These are phyloP conservation scores for Lasioglossum vierecki DNA, from an alignment of 2,888 invertebrate genomes.

Conservation along the genomic window DNA sequence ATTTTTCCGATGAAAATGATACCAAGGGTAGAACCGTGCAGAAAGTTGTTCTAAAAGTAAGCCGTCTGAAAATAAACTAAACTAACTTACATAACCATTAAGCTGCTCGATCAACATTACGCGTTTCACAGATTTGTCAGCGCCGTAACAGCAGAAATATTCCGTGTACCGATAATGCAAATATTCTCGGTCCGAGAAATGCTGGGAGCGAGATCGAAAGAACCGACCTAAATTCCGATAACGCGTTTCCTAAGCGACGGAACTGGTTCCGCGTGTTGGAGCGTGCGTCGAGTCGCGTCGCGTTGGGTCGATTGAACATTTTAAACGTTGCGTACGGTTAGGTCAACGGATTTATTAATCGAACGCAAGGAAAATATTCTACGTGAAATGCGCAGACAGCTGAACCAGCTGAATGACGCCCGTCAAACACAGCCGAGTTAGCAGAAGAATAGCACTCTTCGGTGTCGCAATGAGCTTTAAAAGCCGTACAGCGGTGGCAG, in stretches of 20 bases:
- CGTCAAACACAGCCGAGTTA: constrained; percentile 37
- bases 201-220: not conserved
- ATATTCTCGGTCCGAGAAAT: not conserved
- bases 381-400: not conserved
- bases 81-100: not conserved
- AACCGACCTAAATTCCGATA: constrained; percentile 2
- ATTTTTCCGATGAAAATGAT: too few relatives aligned
- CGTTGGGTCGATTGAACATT: not conserved
- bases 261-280: not conserved
- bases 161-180: not conserved
- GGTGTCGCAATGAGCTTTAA: constrained; percentile 66
- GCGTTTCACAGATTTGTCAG: not conserved
- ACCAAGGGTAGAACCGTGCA: not conserved
- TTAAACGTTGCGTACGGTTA: not conserved
- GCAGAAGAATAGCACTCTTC: constrained; percentile 57
- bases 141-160: not conserved
- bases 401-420: not conserved
- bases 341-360: not conserved
- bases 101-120: not conserved
- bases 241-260: not conserved
- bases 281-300: not conserved
- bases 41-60: not conserved
- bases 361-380: not conserved
- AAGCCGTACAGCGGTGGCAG: constrained; percentile 65
- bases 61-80: not conserved